Evolutionary conservation across 2,797 vertebrate species (phyloP).

Genomic region (Sciaenops ocellatus): DNA sequence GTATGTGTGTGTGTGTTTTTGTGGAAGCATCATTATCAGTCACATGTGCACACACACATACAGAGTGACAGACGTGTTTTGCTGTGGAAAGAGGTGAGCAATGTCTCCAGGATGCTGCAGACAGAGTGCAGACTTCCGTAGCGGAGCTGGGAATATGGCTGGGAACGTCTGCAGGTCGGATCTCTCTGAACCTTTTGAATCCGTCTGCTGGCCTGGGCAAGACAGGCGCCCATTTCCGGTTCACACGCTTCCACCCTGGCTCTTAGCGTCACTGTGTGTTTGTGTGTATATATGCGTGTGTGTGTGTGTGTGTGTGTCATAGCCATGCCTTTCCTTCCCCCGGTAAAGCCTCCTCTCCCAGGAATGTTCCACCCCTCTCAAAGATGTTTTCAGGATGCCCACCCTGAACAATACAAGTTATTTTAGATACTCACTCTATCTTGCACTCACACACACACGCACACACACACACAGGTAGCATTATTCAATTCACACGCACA

Average conservation of each 20-base stretch:
- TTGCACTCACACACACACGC: neutral
- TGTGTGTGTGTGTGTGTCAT: slow-evolving; percentile 35
- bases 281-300: slow-evolving; percentile 27
- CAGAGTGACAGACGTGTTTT: slow-evolving; percentile 65
- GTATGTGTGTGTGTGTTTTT: slow-evolving; percentile 41
- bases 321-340: slow-evolving; percentile 76
- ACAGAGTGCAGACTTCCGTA: slow-evolving; percentile 74
- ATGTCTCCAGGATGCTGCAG: slow-evolving; percentile 75
- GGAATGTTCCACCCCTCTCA: slow-evolving; percentile 75
- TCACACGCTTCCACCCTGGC: slow-evolving; percentile 75
- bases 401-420: slow-evolving; percentile 69
- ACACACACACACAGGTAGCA: slow-evolving; percentile 23
- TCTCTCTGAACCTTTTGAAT: slow-evolving; percentile 71
- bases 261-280: slow-evolving; percentile 35
- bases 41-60: slow-evolving; percentile 27
- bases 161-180: slow-evolving; percentile 77
- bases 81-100: slow-evolving; percentile 66
- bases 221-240: slow-evolving; percentile 76
- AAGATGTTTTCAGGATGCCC: slow-evolving; percentile 77
- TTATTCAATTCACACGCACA: slow-evolving; percentile 48
- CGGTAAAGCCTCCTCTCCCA: slow-evolving; percentile 66
- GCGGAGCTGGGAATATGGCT: slow-evolving; percentile 60
- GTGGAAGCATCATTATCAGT: slow-evolving; percentile 54
- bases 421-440: slow-evolving; percentile 51
- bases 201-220: slow-evolving; percentile 55